Conservation (phyloP, 2,113 vertebrate species). For the Grallaria varia region DNA sequence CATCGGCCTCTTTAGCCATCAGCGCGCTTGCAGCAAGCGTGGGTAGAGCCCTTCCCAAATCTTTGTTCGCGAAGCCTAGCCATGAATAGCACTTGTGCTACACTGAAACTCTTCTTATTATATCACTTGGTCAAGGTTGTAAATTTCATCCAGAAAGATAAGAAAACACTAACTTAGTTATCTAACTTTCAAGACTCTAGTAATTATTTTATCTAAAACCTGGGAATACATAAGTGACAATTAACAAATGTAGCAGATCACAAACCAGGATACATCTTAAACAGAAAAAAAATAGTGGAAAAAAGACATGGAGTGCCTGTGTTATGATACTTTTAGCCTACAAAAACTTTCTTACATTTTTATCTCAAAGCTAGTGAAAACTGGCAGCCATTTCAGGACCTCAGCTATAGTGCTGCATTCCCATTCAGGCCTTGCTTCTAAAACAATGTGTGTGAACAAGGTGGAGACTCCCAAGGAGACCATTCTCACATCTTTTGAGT, state of each 20-base stretch:
- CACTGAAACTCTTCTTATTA: background rate
- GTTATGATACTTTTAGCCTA: background rate
- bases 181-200: background rate
- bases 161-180: background rate
- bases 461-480: background rate
- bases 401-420: background rate
- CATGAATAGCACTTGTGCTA: background rate
- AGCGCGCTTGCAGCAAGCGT: too few species aligned
- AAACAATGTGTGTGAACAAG: background rate
- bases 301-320: background rate
- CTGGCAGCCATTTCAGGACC: background rate
- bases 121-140: background rate
- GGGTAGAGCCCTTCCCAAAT: too few species aligned
- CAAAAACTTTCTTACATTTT: background rate
- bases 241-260: background rate
- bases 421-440: background rate
- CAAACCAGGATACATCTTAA: background rate
- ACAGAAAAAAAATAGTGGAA: background rate
- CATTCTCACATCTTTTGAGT: rapidly evolving
- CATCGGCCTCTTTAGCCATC: too few species aligned
- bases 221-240: background rate
- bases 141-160: background rate
- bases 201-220: background rate
- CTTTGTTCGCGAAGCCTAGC: too few species aligned
- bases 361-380: background rate